These are phyloP conservation scores for Matsumyia berberina DNA, from an alignment of 2,888 invertebrate genomes.

Conservation along the genomic window DNA sequence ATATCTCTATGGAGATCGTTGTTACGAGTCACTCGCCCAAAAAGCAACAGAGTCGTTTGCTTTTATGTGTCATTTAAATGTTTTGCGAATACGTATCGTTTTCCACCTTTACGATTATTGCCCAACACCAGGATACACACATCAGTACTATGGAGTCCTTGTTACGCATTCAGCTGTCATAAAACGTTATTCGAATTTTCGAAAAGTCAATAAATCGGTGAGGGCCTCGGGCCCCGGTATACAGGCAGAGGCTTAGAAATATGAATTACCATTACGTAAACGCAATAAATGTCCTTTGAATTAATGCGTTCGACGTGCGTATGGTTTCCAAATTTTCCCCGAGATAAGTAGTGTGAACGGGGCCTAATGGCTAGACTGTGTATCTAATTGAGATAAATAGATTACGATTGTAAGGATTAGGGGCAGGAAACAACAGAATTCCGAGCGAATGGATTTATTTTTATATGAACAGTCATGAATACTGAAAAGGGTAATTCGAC, in stretches of 20 bases:
- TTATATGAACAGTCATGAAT: too few relatives aligned
- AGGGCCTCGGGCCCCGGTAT: conserved; percentile 3
- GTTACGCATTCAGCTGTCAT: conserved; percentile 68
- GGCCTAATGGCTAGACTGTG: conserved; percentile 18
- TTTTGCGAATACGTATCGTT: conserved; percentile 68
- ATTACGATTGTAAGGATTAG: neutral
- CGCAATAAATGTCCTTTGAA: conserved; percentile 59
- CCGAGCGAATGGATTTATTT: too few relatives aligned
- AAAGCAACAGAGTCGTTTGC: conserved; percentile 73
- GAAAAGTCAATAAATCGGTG: conserved; percentile 65
- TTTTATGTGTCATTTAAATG: conserved; percentile 75
- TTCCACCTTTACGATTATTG: conserved; percentile 68
- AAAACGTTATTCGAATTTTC: conserved; percentile 72
- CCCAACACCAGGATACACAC: conserved; percentile 33
- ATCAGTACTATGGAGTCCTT: conserved; percentile 16
- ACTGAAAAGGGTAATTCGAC: too few relatives aligned
- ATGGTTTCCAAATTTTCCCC: conserved; percentile 29
- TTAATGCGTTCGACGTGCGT: conserved; percentile 62
- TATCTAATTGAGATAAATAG: conserved; percentile 47
- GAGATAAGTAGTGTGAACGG: conserved; percentile 42
- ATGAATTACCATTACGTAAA: conserved; percentile 57
- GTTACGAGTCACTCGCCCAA: conserved; percentile 30
- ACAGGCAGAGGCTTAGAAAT: conserved; percentile 21
- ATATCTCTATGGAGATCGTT: conserved; percentile 42
- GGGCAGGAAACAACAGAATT: neutral